Percentiles rank a stretch among this genome's conserved stretches.
Conservation (phyloP, 2,113 vertebrate genomes). For the Hoplias malabaricus region DNA sequence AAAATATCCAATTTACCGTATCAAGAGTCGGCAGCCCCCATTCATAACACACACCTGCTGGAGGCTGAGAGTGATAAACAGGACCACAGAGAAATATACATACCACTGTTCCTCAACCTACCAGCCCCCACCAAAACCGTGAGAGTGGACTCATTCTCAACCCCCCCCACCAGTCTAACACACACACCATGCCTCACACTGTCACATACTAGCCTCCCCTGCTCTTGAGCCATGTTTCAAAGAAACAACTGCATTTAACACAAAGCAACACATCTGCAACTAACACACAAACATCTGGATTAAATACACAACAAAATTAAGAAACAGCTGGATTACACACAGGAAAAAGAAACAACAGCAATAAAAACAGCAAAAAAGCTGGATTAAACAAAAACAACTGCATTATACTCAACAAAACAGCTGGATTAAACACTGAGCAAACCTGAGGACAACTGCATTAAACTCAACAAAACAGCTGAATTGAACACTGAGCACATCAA, state of each 20-base stretch:
- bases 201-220: constrained; percentile 52
- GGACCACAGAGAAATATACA: constrained; percentile 67
- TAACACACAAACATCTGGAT: too few relatives aligned
- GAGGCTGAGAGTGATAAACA: constrained; percentile 71
- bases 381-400: not conserved
- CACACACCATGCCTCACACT: constrained; percentile 5
- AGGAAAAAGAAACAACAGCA: too few relatives aligned
- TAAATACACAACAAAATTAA: too few relatives aligned
- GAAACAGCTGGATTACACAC: too few relatives aligned
- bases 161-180: constrained; percentile 37
- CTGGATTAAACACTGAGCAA: too few relatives aligned
- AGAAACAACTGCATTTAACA: constrained; percentile 16
- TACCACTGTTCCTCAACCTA: constrained; percentile 58
- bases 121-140: constrained; percentile 56
- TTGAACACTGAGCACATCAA: too few relatives aligned
- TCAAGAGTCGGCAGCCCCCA: constrained; percentile 70
- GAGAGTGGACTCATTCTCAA: constrained; percentile 63
- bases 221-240: constrained; percentile 59
- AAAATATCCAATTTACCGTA: constrained; percentile 77
- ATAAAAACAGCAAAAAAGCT: too few relatives aligned
- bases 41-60: constrained; percentile 66
- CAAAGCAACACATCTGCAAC: too few relatives aligned
- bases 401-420: too few relatives aligned
- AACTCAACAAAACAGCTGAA: not conserved
- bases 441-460: not conserved